Conservation (phyloP, 2,797 vertebrate species). For the Coregonus ussuriensis region DNA sequence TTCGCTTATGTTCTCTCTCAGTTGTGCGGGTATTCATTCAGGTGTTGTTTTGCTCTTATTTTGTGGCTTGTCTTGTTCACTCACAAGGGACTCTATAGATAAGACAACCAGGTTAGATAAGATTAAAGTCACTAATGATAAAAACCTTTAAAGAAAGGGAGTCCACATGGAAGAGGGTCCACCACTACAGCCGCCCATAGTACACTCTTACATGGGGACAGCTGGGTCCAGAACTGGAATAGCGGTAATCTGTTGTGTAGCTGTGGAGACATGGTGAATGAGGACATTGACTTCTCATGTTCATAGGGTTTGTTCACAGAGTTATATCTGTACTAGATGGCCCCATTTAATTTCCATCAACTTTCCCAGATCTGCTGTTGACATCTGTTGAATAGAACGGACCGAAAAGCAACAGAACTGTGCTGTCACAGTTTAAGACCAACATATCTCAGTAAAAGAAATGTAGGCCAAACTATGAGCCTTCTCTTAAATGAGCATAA, state of each 20-base stretch:
- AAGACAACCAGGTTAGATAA: constrained; percentile 14
- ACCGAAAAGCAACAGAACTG: background rate
- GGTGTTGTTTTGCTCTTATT: background rate
- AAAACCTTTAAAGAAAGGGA: background rate
- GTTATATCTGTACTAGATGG: too few relatives aligned
- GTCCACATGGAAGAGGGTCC: too few relatives aligned
- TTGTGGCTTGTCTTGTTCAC: background rate
- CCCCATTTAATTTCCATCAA: background rate
- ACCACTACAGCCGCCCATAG: constrained; percentile 20
- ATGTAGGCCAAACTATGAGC: background rate
- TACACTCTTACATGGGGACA: background rate
- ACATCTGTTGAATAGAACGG: background rate
- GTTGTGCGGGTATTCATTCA: background rate
- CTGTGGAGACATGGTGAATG: background rate
- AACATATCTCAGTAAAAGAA: background rate
- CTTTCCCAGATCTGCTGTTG: background rate
- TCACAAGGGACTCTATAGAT: background rate
- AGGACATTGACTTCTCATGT: background rate
- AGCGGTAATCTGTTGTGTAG: background rate
- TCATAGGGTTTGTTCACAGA: too few relatives aligned
- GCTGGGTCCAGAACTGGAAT: background rate
- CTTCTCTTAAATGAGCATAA: background rate
- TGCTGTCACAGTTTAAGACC: background rate
- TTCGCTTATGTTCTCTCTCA: background rate
- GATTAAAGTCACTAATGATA: background rate